Evolutionary conservation across 2,797 vertebrate genomes (phyloP).

Genomic region (Luscinia luscinia): DNA sequence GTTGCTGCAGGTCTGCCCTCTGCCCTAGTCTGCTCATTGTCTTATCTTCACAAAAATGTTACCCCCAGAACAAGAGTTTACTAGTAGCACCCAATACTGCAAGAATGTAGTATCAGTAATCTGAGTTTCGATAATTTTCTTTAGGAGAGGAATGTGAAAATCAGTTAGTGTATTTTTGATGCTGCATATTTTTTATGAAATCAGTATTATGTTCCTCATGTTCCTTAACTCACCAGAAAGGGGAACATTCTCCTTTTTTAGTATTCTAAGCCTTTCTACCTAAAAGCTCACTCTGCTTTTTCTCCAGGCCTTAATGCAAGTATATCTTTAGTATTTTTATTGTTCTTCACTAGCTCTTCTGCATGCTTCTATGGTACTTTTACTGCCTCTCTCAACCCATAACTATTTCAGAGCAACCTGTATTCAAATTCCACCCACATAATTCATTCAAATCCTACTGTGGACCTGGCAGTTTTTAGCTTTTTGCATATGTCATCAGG

Average conservation of each 20-base stretch:
- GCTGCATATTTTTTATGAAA: neutral
- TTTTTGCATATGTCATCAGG: slow-evolving; percentile 59
- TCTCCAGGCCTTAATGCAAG: neutral
- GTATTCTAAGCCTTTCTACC: neutral
- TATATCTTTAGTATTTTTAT: neutral
- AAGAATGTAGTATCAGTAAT: neutral
- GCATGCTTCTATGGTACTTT: neutral
- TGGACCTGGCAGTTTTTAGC: slow-evolving; percentile 43
- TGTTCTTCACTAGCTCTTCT: neutral
- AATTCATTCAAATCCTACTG: slow-evolving; percentile 34
- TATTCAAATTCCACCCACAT: slow-evolving; percentile 52
- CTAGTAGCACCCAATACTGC: neutral
- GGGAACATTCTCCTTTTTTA: neutral
- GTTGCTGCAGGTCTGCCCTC: neutral
- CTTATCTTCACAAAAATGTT: slow-evolving; percentile 10
- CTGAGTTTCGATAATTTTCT: neutral
- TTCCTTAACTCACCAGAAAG: neutral
- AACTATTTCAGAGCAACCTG: slow-evolving; percentile 31
- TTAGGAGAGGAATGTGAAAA: neutral
- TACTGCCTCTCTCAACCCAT: neutral
- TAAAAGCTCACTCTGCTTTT: neutral
- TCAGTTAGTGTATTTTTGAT: neutral
- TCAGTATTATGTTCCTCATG: neutral
- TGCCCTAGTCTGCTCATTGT: neutral
- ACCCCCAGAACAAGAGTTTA: neutral